Evolutionary conservation across 2,888 invertebrate species (phyloP), one percentile per base, ranked within the genome.

Genomic region (Sepioteuthis lessoniana): DNA sequence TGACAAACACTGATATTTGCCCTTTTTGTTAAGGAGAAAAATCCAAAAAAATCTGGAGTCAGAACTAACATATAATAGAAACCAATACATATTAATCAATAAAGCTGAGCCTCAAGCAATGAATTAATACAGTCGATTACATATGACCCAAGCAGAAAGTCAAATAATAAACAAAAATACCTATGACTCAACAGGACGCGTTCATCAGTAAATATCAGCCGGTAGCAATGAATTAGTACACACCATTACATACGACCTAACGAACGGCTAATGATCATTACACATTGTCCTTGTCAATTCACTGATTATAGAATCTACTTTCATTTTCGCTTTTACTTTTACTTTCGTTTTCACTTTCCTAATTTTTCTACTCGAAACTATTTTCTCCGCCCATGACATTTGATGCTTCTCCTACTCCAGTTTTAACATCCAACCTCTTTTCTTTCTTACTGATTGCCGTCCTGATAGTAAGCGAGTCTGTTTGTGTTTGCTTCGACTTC

Each of bases 201-300:
- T 76, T 76, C 76, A 76, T 76, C 76, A 76, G 76, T 76, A 76
- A 76, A 76, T 76, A 76, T 76, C n/a, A 76, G 76, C 76, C 76
- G n/a, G 76, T 76, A 35, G 76, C 76, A 35, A 76, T 76, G 76
- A 76, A 76, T 76, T 76, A 76, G 76, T 76, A 76, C 76, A 76
- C 76, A 19, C 76, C 76, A 76, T 76, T 76, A 76, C 76, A 76
- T 76, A 76, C 76, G 76, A 76, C n/a, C 35, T 76, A 76, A 76
- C 76, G 76, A 76, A 76, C n/a, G 76, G 76, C 76, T 76, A 76
- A 76, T 76, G 76, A 76, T 76, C 76, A 76, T 76, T 76, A 76
- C 76, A 76, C 76, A 76, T 76, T 76, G 8, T n/a, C n/a, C 76
- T 76, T 76, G 76, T 76, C 76, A 76, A 76, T 76, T n/a, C n/a